These are phyloP conservation scores for Hemibagrus guttatus DNA, from an alignment of 2,797 vertebrate species.

Conservation along the genomic window DNA sequence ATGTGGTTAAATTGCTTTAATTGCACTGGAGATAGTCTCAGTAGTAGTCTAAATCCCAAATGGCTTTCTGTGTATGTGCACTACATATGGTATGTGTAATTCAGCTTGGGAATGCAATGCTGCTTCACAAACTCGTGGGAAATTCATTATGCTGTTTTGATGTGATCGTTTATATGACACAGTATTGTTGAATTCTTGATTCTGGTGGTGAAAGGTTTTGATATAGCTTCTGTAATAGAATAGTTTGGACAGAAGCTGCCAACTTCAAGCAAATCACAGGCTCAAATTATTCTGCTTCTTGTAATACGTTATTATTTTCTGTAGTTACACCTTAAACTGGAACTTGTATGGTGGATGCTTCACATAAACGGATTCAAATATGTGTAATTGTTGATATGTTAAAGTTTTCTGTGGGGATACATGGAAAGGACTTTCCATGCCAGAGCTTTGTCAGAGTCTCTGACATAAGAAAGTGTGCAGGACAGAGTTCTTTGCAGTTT, in stretches of 20 bases:
- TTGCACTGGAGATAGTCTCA: background rate
- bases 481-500: background rate
- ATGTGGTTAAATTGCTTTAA: background rate
- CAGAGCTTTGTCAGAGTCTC: background rate
- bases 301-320: background rate
- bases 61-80: background rate
- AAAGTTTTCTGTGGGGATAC: background rate
- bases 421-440: background rate
- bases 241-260: no score
- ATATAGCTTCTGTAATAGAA: background rate
- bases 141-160: background rate
- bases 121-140: background rate
- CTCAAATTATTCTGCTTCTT: background rate
- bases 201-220: background rate
- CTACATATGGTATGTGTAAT: background rate
- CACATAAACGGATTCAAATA: background rate
- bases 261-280: background rate
- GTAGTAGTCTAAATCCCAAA: slow-evolving; percentile 2
- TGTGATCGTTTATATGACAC: background rate
- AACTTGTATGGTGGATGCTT: background rate
- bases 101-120: background rate
- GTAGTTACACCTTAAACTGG: background rate
- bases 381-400: background rate
- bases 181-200: background rate
- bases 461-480: background rate